Evolutionary conservation across 2,888 invertebrate genomes (phyloP), one percentile per base, ranked within the genome.

Genomic region (Phorcus lineatus): DNA sequence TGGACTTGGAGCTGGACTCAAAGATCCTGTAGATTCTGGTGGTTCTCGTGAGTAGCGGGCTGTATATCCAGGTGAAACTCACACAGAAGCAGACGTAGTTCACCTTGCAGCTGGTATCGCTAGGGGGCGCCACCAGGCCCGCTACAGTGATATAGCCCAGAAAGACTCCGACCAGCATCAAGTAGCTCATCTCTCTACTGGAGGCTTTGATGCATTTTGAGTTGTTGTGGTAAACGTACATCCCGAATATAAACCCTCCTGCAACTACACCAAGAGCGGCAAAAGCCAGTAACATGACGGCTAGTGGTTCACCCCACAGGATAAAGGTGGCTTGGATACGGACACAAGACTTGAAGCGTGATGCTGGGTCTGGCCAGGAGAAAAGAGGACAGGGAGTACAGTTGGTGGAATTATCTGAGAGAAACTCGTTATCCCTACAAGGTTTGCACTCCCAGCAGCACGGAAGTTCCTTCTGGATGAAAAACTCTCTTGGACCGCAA

Each of bases 121-220:
- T 81, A 0, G 90, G 90, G 52, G 80, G 84, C 19, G 86, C 76
- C 9, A 89, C 62, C 70, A 90, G 81, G 13, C 80, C 22, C 47
- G 87, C 81, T 0, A 88, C 82, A 0, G 88, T 85, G 1, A 87
- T 36, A 81, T 87, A 90, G 66, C 89, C 88, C 11, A 87, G 66
- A 22, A 85, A 79, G 17, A 89, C 83, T 7, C 88, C 91, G 3
- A 81, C 79, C 57, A 90, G 82, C 84, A 90, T 88, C n/a, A 91
- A 81, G 78, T 85, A 86, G 70, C 86, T 86, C 67, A 91, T 85
- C 57, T 90, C 90, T 22, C 88, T 80, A 57, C 89, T 88, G 0
- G 88, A 86, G 3, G 91, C 90, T 79, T 91, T 91, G 78, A 91
- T 91, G 36, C 90, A 83, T 7, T 87, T 82, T 31, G 83, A 81